Evolutionary conservation across 2,888 invertebrate species (phyloP).

Genomic region (Melieria crassipennis): DNA sequence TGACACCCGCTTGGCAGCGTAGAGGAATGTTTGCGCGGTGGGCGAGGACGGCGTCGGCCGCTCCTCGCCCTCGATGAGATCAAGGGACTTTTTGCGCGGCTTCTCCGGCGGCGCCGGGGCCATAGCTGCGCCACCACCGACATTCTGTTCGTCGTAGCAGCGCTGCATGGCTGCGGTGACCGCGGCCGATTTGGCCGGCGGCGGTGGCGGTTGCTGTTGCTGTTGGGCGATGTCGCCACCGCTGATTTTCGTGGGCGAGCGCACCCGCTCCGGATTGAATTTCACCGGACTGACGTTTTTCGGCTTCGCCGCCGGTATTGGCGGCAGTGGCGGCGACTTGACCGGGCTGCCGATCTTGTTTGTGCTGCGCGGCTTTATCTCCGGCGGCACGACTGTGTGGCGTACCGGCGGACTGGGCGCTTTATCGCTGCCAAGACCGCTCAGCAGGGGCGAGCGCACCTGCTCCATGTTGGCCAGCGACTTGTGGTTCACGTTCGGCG

Average conservation of each 20-base stretch:
- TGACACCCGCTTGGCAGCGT: slow-evolving; percentile 57
- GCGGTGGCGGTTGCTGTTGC: slow-evolving; percentile 55
- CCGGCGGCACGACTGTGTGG: slow-evolving; percentile 60
- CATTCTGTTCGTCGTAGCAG: slow-evolving; percentile 54
- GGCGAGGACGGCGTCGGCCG: slow-evolving; percentile 49
- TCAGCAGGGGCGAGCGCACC: slow-evolving; percentile 46
- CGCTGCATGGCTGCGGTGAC: slow-evolving; percentile 58
- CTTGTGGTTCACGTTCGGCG: slow-evolving; percentile 41
- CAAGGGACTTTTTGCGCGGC: slow-evolving; percentile 62
- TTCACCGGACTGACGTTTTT: slow-evolving; percentile 63
- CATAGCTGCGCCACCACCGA: slow-evolving; percentile 46
- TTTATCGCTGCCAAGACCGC: slow-evolving; percentile 45
- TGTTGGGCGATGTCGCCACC: slow-evolving; percentile 36
- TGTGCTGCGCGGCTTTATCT: slow-evolving; percentile 64
- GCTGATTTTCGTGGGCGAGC: slow-evolving; percentile 60
- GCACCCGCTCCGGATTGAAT: slow-evolving; percentile 59
- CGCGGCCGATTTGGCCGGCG: slow-evolving; percentile 59
- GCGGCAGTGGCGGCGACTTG: slow-evolving; percentile 64
- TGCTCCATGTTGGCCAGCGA: slow-evolving; percentile 41
- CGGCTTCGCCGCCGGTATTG: slow-evolving; percentile 63
- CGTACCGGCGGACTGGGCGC: slow-evolving; percentile 62
- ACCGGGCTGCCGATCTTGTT: slow-evolving; percentile 64
- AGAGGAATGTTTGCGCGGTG: slow-evolving; percentile 33
- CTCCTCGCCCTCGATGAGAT: slow-evolving; percentile 57
- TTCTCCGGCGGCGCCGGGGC: slow-evolving; percentile 61